Base-by-base conservation (phyloP, 2,113 vertebrate species). In the Cyprinodon brontotheroides region DNA sequence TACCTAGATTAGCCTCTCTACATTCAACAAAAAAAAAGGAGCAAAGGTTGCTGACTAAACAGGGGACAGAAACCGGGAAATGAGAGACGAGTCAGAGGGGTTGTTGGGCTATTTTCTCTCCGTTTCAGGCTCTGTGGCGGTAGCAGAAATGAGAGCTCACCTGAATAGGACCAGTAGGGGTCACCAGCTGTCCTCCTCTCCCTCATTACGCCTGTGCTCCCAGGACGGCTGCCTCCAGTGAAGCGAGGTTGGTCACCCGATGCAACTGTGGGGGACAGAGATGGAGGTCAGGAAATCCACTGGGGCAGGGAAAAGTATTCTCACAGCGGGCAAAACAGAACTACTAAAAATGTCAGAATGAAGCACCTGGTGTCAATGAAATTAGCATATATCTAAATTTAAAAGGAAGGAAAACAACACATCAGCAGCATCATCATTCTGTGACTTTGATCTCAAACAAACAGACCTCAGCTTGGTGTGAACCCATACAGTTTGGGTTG, bases 91-190 rank as follows among this genome's bases (percentile, higher is more conserved):
- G 50, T 63, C 2, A 43, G 66, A 47, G 15, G 1, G 65, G 37
- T 40, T 57, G 65, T 43, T 64, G 74, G 79, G 63, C 7, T 50
- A 64, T 83, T 78, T 75, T 64, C 48, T 17, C 41, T 65, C 70
- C 60, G 50, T 61, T 22, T 64, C 68, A 59, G 14, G 70, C 74
- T 80, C 71, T 80, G 40, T 9, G 65, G 17, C 37, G 36, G 36
- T 61, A 8, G 3, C 64, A 65, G 68, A 79, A 73, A 86, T 69
- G 68, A 85, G 72, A 84, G 75, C 95, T 94, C 92, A 99, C 98
- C 97, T 13, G 97, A 97, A 92, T 99, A 99, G 1, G 97, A 97
- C 98, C 98, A 99, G 90, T 99, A 99, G 29, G 95, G 94, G 91
- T 98, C 96, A 61, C 94, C 94, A 0, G 95, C 93, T 60, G 96